A percentile compares a stretch with the other conserved stretches of the same genome.
Conservation (phyloP, 2,113 vertebrate genomes). For the Lamprologus sp. region DNA sequence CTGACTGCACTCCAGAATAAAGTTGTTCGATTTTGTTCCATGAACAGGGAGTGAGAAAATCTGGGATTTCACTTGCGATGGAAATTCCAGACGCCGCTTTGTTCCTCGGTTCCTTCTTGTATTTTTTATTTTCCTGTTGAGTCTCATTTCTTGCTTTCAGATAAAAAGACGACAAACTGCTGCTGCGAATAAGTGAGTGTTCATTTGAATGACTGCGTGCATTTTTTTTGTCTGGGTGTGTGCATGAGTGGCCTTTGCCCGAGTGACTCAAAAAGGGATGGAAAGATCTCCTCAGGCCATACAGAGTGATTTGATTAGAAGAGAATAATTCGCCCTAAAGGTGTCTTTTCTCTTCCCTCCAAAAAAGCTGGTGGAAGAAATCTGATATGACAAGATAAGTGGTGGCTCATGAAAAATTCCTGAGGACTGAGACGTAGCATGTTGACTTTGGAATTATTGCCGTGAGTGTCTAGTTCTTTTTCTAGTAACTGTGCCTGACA, state of each 20-base stretch:
- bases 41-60: slow-evolving; percentile 62
- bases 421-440: slow-evolving; percentile 57
- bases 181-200: not conserved
- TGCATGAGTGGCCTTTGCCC: slow-evolving; percentile 4
- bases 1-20: slow-evolving; percentile 59
- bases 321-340: slow-evolving; percentile 71
- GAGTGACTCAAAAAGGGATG: slow-evolving; percentile 30
- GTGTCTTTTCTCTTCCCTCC: slow-evolving; percentile 59
- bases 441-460: slow-evolving; percentile 64
- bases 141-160: slow-evolving; percentile 24
- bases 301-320: slow-evolving; percentile 66
- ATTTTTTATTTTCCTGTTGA: slow-evolving; percentile 30
- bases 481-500: slow-evolving; percentile 51
- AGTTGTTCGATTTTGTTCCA: slow-evolving; percentile 63
- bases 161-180: slow-evolving; percentile 5
- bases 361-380: slow-evolving; percentile 62
- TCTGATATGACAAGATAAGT: slow-evolving; percentile 75
- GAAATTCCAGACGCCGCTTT: slow-evolving; percentile 60
- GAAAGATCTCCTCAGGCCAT: slow-evolving; percentile 50
- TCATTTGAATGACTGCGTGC: not conserved
- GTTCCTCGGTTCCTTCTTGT: slow-evolving; percentile 25
- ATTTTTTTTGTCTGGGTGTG: not conserved
- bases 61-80: slow-evolving; percentile 57
- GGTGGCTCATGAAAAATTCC: slow-evolving; percentile 74
- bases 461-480: slow-evolving; percentile 30